Evolutionary conservation across 2,797 vertebrate genomes (phyloP), one percentile per base, ranked within the genome.

Genomic region (Labroides dimidiatus): DNA sequence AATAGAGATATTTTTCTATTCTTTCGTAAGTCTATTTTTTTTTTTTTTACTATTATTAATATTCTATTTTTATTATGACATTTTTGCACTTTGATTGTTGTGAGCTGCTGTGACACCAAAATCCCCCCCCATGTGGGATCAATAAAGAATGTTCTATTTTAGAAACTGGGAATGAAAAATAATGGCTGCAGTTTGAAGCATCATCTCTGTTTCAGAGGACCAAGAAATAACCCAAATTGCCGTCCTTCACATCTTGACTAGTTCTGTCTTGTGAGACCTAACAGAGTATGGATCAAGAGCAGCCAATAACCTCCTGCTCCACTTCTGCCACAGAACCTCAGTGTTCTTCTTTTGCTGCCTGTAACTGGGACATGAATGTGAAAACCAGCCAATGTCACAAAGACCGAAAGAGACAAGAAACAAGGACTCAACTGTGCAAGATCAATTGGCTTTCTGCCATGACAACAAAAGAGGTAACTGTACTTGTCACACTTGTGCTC

Each of bases 371-470:
- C 12, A 11, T 16, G n/a, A 21, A 54, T 27, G 49, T 55, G 21
- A n/a, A 41, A 66, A n/a, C 33, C 41, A 20, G n/a, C 8, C 30
- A 33, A 1, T 23, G 33, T 43, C 16, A 47, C 6, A 6, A 24
- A 54, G 24, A 60, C 65, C 15, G 19, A 20, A 5, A 48, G 9
- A 52, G 9, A 65, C 60, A 44, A 24, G 21, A 62, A 55, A 69
- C 66, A 76, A 63, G 51, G 63, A 45, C 36, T 15, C 6, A 1
- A n/a, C 19, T 80, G 53, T 66, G 57, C 43, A 63, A 53, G 0
- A 3, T 23, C 2, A 12, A 5, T 33, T 24, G 49, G 7, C 19
- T 1, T 1, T 24, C 19, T 20, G 23, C 56, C 50, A 36, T n/a
- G 4, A 58, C 0, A 12, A 21, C 27, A 27, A n/a, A 23, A 57